Evolutionary conservation across 2,888 invertebrate species (phyloP).

Genomic region (Dilophus febrilis): DNA sequence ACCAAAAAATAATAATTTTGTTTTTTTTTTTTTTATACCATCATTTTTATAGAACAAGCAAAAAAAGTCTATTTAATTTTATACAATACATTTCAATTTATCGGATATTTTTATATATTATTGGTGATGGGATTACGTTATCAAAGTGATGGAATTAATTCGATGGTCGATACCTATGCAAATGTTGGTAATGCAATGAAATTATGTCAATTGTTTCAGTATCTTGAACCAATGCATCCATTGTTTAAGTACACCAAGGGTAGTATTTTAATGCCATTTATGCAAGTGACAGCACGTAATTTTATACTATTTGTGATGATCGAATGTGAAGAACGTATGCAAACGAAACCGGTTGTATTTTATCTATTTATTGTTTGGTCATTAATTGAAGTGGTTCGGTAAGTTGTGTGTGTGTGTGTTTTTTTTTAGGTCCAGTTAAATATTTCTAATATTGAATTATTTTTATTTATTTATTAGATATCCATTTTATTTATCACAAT

Average conservation of each 20-base stretch:
- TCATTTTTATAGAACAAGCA: slow-evolving; percentile 44
- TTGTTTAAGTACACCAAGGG: slow-evolving; percentile 77
- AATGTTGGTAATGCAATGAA: slow-evolving; percentile 61
- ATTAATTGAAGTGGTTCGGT: slow-evolving; percentile 68
- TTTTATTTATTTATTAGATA: slow-evolving; percentile 43
- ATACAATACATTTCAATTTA: slow-evolving; percentile 80
- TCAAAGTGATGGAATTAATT: slow-evolving; percentile 52
- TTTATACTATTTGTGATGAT: slow-evolving; percentile 69
- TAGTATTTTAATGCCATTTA: slow-evolving; percentile 46
- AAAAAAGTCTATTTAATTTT: slow-evolving; percentile 71
- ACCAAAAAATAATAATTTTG: too few relatives aligned
- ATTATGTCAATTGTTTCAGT: slow-evolving; percentile 66
- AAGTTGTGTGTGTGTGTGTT: slow-evolving; percentile 11
- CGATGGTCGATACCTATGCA: slow-evolving; percentile 50
- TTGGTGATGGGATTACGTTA: slow-evolving; percentile 57
- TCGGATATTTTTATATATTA: slow-evolving; percentile 65
- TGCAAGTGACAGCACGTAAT: slow-evolving; percentile 66
- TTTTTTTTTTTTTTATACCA: too few relatives aligned
- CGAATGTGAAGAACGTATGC: slow-evolving; percentile 70
- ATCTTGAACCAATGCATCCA: slow-evolving; percentile 79
- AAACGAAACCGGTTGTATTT: slow-evolving; percentile 71
- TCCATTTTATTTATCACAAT: slow-evolving; percentile 75
- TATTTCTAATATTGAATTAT: slow-evolving; percentile 4
- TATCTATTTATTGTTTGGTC: slow-evolving; percentile 78
- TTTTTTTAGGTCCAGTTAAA: slow-evolving; percentile 4